Conservation (phyloP, 2,888 invertebrate genomes). For the Antitype chi region DNA sequence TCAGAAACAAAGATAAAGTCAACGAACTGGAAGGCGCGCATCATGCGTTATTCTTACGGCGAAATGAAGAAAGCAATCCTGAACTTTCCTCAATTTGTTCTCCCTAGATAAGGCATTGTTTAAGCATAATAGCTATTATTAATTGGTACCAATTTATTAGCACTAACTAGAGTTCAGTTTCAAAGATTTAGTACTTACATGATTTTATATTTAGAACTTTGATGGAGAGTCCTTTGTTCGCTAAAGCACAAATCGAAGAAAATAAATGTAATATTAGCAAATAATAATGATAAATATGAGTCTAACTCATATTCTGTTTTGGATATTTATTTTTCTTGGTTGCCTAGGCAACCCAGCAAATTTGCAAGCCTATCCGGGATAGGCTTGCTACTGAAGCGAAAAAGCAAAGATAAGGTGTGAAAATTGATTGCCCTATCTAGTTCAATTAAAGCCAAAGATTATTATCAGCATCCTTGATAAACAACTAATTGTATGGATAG, state of each 20-base stretch:
- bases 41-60: slow-evolving; percentile 58
- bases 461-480: neutral
- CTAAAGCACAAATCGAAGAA: neutral
- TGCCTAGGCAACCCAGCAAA: too few species aligned
- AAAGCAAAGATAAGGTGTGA: too few species aligned
- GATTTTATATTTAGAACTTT: slow-evolving; percentile 50
- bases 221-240: slow-evolving; percentile 25
- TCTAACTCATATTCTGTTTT: neutral
- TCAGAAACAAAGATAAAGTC: slow-evolving; percentile 81
- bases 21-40: slow-evolving; percentile 71
- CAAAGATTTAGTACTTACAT: neutral
- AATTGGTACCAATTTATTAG: slow-evolving; percentile 18
- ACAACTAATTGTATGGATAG: neutral
- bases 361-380: too few species aligned
- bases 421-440: too few species aligned
- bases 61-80: slow-evolving; percentile 34
- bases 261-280: neutral
- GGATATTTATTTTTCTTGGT: neutral
- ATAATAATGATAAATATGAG: neutral
- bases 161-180: slow-evolving; percentile 16
- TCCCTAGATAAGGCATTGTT: neutral
- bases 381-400: neutral
- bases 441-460: too few species aligned
- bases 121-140: neutral
- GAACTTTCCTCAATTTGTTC: neutral